Evolutionary conservation across 2,797 vertebrate genomes (phyloP), one percentile per base, ranked within the genome.

Genomic region (Momotus momota): DNA sequence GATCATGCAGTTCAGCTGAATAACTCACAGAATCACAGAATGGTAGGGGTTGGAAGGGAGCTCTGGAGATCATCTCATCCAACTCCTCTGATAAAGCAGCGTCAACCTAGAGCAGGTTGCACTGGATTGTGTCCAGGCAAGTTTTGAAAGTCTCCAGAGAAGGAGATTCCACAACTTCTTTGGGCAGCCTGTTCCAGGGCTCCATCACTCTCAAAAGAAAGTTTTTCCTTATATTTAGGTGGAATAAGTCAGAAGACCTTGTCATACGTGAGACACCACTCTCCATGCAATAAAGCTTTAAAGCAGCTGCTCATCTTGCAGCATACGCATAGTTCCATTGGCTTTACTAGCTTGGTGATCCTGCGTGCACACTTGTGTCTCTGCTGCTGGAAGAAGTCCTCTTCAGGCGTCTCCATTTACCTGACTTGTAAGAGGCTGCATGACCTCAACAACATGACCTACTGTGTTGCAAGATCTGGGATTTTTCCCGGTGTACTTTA

Each of bases 311-410:
- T 91, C 48, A 14, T 38, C 54, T 45, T 70, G 57, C 77, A 84
- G 43, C 4, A 12, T 2, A 3, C 58, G 22, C 23, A 3, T 5
- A 49, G 61, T 40, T 35, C 40, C 12, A 1, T 18, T 46, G 43
- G 48, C 48, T 65, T 86, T 62, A 20, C 60, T 54, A 69, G 22
- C 57, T 48, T 25, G 29, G 41, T 9, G 31, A 22, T 72, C n/a
- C 29, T 65, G 43, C 0, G 0, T 15, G 11, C 2, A 2, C 2
- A 0, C 11, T 35, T 69, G 12, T 17, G 31, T 66, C 64, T 17
- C 58, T 70, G 70, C n/a, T 45, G 25, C 46, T 81, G 58, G 52
- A 86, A 79, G 21, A 81, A 43, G 29, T 11, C 10, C 29, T 82
- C 41, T 64, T 49, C 80, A 46, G 10, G n/a, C 40, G 6, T 31